Base-by-base conservation (phyloP, 2,888 invertebrate genomes). In the Cistogaster globosa region DNA sequence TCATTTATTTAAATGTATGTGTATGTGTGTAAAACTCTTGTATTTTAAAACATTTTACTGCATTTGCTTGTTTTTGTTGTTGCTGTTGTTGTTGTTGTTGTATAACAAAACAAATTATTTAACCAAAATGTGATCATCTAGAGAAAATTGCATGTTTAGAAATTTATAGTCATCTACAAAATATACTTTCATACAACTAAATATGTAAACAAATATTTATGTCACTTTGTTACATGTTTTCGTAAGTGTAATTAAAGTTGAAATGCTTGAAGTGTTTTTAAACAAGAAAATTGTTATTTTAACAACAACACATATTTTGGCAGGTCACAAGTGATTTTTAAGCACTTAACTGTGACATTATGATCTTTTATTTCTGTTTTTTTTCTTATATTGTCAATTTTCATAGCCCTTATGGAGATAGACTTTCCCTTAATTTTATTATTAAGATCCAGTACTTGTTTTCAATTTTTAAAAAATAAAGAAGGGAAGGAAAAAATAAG, bases 101-200 rank as follows among this genome's bases (percentile, higher is more conserved):
- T 51, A 7, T 14, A 53, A 69, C 62, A 22, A 63, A 45, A 82
- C 58, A 67, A 58, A 77, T 72, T 72, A 71, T 57, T 83, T 82
- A 51, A 45, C 60, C 60, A 77, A 77, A 74, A 60, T 74, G 20
- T 53, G 45, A 48, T 55, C 63, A 71, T 16, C 63, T 20, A 57
- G 55, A 65, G 60, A 26, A 36, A 72, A 68, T 51, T 60, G 38
- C 16, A 76, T 42, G 42, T 42, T 42, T 11, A 42, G 42, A 42
- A 58, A 55, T 55, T 69, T 55, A 36, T 20, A 58, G 11, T 20
- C 32, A 32, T 32, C 32, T 32, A 26, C 26, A 7, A 7, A 32
- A 32, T 18, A 58, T 16, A n/a, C 32, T 67, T 26, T 42, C n/a
- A n/a, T n/a, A n/a, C 16, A n/a, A 18, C 1, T 18, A 18, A 38